Percentiles rank a stretch among this genome's conserved stretches.
Conservation (phyloP, 2,888 invertebrate species). For the Mythimna impura region DNA sequence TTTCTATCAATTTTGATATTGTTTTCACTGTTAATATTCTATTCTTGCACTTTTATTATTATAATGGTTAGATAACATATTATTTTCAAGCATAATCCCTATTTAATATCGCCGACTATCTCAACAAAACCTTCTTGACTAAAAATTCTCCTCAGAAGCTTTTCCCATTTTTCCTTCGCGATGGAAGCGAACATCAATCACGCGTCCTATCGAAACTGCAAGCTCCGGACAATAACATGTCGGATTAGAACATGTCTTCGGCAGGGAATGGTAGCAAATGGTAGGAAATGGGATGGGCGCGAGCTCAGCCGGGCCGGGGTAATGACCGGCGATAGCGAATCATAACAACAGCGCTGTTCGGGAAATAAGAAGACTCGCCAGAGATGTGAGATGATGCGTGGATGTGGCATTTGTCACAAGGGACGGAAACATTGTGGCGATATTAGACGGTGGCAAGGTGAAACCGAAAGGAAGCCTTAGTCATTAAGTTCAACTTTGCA, state of each 20-base stretch:
- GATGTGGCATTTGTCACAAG: constrained; percentile 32
- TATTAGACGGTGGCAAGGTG: neutral
- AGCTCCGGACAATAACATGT: constrained; percentile 55
- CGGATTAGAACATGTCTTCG: constrained; percentile 59
- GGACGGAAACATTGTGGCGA: neutral
- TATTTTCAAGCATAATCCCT: too few relatives aligned
- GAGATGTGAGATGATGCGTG: neutral
- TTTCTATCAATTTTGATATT: too few relatives aligned
- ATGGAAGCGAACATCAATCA: constrained; percentile 38
- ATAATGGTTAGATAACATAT: too few relatives aligned
- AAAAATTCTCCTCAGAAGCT: constrained; percentile 9
- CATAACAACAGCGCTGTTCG: constrained; percentile 70
- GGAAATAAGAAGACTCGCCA: constrained; percentile 68
- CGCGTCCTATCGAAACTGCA: constrained; percentile 52
- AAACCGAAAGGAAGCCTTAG: too few relatives aligned
- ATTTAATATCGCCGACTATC: neutral
- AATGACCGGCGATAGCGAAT: constrained; percentile 69
- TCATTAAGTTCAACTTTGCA: too few relatives aligned
- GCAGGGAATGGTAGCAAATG: constrained; percentile 59
- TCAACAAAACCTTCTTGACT: constrained; percentile 8
- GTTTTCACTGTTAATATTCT: too few relatives aligned
- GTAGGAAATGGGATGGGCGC: constrained; percentile 68
- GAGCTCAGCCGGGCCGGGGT: constrained; percentile 53
- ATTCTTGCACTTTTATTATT: too few relatives aligned
- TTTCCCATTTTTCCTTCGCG: constrained; percentile 21